A percentile compares a stretch with the other conserved stretches of the same genome.
phyloP scores from a whole-genome alignment of 2,888 invertebrate genomes.

The Ligdia adustata region DNA sequence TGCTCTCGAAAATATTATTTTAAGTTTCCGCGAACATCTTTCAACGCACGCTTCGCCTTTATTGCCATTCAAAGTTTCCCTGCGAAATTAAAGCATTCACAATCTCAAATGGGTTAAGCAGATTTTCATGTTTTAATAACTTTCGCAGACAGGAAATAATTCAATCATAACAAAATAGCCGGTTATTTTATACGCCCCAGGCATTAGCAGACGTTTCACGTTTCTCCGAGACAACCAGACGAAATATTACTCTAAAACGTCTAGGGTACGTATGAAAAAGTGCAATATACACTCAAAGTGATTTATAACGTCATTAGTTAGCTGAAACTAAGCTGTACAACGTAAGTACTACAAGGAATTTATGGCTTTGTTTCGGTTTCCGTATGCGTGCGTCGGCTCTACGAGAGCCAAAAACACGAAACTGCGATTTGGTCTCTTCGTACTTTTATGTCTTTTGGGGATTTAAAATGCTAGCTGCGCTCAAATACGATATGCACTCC shows the following conservation, averaged over 20 bases:
- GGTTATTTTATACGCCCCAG: neutral
- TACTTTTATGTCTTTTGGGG: slow-evolving; percentile 48
- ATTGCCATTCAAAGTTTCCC: slow-evolving; percentile 39
- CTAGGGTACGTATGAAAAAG: slow-evolving; percentile 19
- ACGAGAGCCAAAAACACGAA: slow-evolving; percentile 60
- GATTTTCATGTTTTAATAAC: slow-evolving; percentile 25
- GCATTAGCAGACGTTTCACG: slow-evolving; percentile 13
- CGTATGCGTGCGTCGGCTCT: slow-evolving; percentile 56
- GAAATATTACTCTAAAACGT: slow-evolving; percentile 15
- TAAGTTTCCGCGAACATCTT: slow-evolving; percentile 74
- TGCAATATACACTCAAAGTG: slow-evolving; percentile 17
- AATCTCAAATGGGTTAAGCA: slow-evolving; percentile 20
- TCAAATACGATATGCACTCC: slow-evolving; percentile 50
- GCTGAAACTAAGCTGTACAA: slow-evolving; percentile 35
- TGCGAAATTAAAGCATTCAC: slow-evolving; percentile 29
- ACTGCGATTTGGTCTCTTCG: slow-evolving; percentile 55
- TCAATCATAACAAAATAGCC: slow-evolving; percentile 31
- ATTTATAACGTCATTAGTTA: slow-evolving; percentile 29
- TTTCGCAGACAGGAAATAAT: slow-evolving; percentile 32
- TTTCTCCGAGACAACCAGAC: slow-evolving; percentile 17
- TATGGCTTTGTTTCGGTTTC: slow-evolving; percentile 59
- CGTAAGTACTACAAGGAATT: slow-evolving; percentile 46
- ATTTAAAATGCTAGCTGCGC: slow-evolving; percentile 54
- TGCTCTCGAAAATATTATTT: slow-evolving; percentile 75
- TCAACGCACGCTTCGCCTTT: slow-evolving; percentile 65